Evolutionary conservation across 2,888 invertebrate genomes (phyloP), one percentile per base, ranked within the genome.

Genomic region (Lepidocyrtinus sp.): DNA sequence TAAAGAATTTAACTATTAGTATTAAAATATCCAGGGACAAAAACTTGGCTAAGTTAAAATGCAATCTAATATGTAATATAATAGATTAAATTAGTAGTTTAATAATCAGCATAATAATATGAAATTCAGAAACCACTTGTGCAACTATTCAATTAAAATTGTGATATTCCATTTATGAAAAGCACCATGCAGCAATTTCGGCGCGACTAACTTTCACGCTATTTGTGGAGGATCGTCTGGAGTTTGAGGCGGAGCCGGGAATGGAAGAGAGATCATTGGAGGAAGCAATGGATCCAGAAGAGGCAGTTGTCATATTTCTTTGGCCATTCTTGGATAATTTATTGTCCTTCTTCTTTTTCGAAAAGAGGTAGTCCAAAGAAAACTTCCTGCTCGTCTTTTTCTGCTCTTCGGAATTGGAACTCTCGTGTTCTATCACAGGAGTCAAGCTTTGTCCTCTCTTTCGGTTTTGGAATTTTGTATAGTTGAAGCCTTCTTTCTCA

Each of bases 331-430:
- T 64, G 1, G 27, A 24, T 17, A 1, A 25, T 12, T 21, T 63
- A 36, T 12, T 15, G 9, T 64, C 9, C 19, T 70, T 76, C 64
- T 27, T 76, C 50, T 70, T 76, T 50, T 36, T 63, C 21, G 76
- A 76, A 17, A 74, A 69, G 7, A 82, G 21, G 61, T 70, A 69
- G 21, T 82, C 82, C n/a, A 82, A 21, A 0, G 82, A 82, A 22
- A 82, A 82, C 26, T 74, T 27, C 17, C 82, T 45, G 26, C 77
- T 82, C 22, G 69, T 24, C 50, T 27, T 62, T 24, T 74, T 79
- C 36, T 65, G 0, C 0, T 26, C 15, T 1, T 71, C 68, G 19
- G 21, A n/a, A 7, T 7, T 50, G 0, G 21, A 15, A 0, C 27
- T 15, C 2, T 63, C 76, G 21, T 76, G 19, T 25, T 76, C 76